Conservation (phyloP, 2,113 vertebrate species). For the Gobiocypris rarus region DNA sequence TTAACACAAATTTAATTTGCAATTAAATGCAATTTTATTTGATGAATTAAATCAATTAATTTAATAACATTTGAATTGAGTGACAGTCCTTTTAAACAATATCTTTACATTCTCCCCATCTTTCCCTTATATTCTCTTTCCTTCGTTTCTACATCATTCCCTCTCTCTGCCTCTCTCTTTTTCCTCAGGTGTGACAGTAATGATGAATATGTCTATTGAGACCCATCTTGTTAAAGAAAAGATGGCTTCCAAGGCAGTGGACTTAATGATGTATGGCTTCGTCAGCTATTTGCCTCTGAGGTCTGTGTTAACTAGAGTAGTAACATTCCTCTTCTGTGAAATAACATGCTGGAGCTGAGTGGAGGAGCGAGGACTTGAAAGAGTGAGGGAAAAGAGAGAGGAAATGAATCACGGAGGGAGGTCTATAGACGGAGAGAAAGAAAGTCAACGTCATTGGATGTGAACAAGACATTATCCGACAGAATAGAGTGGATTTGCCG, state of each 20-base stretch:
- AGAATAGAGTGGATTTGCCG: constrained; percentile 11
- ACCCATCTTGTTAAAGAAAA: constrained; percentile 71
- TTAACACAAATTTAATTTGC: no score
- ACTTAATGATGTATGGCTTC: constrained; percentile 67
- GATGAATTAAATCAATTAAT: neutral
- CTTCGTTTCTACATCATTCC: neutral
- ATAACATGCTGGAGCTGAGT: constrained; percentile 66
- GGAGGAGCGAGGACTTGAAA: constrained; percentile 42
- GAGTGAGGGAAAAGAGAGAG: constrained; percentile 41
- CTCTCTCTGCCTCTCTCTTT: constrained; percentile 54
- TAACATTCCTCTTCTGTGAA: constrained; percentile 70
- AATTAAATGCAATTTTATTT: neutral
- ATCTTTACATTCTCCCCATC: neutral
- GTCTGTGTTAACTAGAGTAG: constrained; percentile 71
- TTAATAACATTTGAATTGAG: neutral
- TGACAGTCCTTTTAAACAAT: neutral
- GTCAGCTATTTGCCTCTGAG: constrained; percentile 70
- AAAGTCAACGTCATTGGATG: constrained; percentile 1
- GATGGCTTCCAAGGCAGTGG: constrained; percentile 66
- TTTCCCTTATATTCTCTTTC: neutral
- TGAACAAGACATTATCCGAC: constrained; percentile 32
- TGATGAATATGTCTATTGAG: constrained; percentile 75
- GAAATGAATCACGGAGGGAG: constrained; percentile 21
- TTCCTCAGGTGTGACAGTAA: constrained; percentile 68
- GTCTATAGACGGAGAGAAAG: constrained; percentile 23